A percentile compares a stretch with the other conserved stretches of the same genome.
Conservation (phyloP, 2,888 invertebrate species). For the Pseudococcus jackbeardsleyi region DNA sequence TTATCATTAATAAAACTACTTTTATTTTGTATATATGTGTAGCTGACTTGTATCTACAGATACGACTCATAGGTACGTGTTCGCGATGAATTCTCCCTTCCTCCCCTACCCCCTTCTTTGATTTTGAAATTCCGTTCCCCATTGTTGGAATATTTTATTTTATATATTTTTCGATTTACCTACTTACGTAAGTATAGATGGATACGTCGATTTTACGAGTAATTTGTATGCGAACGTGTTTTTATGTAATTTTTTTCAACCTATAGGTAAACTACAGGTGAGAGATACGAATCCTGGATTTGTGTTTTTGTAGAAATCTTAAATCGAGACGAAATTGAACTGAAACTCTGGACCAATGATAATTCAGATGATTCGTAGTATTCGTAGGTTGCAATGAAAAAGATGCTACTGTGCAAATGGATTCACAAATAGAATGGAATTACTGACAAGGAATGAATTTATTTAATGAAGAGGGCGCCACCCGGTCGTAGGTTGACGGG, state of each 20-base stretch:
- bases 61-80: background rate
- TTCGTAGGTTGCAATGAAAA: background rate
- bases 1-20: slow-evolving; percentile 53
- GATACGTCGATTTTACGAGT: too few relatives aligned
- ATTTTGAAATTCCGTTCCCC: background rate
- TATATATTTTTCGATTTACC: background rate
- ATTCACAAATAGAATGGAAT: slow-evolving; percentile 62
- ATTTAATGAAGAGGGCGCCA: slow-evolving; percentile 62
- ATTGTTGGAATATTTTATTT: slow-evolving; percentile 22
- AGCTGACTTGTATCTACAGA: background rate
- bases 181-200: background rate
- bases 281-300: too few relatives aligned
- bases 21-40: slow-evolving; percentile 27
- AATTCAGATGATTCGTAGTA: too few relatives aligned
- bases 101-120: background rate
- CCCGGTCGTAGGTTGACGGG: slow-evolving; percentile 44
- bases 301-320: too few relatives aligned
- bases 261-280: too few relatives aligned
- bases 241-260: too few relatives aligned
- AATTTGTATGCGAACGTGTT: too few relatives aligned
- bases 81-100: background rate
- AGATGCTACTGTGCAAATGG: slow-evolving; percentile 54
- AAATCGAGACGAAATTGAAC: background rate
- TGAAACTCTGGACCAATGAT: slow-evolving; percentile 4
- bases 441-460: slow-evolving; percentile 62